These are phyloP conservation scores for Campopleginae sp. DNA, from an alignment of 2,888 invertebrate genomes.

Conservation along the genomic window DNA sequence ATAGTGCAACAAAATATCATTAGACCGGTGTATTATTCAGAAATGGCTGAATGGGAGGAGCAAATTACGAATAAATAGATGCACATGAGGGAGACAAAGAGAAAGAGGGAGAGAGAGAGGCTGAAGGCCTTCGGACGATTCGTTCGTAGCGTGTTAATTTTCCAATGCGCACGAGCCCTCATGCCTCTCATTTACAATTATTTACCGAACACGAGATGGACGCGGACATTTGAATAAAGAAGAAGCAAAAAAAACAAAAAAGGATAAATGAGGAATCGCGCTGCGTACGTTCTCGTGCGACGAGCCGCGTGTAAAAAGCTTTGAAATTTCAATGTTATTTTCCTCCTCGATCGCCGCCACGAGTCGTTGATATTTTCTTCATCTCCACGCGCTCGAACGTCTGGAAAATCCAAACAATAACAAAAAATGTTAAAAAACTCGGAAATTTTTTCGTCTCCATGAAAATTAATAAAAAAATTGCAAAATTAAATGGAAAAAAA, in stretches of 20 bases:
- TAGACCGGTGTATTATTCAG: conserved; percentile 37
- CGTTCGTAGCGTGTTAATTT: conserved; percentile 13
- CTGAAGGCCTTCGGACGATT: conserved; percentile 40
- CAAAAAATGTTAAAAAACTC: too few species aligned
- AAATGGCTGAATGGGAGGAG: conserved; percentile 40
- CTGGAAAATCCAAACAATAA: not conserved
- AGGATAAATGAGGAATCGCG: not conserved
- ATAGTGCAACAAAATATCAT: conserved; percentile 35
- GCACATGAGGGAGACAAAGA: not conserved
- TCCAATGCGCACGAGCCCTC: conserved; percentile 27
- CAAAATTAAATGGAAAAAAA: too few species aligned
- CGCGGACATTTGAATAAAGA: conserved; percentile 51
- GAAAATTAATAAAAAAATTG: too few species aligned
- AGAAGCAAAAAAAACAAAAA: conserved; percentile 38
- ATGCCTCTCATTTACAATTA: conserved; percentile 41
- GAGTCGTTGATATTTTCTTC: not conserved
- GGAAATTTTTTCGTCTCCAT: too few species aligned
- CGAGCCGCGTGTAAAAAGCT: not conserved
- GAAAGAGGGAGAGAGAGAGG: not conserved
- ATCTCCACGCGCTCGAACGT: not conserved
- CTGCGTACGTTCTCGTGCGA: not conserved
- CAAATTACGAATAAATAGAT: not conserved
- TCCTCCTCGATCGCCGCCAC: not conserved
- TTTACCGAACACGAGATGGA: conserved; percentile 36
- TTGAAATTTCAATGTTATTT: not conserved